phyloP scores from a whole-genome alignment of 1,140 invertebrate species.

The Acyrthosiphon pisum region DNA sequence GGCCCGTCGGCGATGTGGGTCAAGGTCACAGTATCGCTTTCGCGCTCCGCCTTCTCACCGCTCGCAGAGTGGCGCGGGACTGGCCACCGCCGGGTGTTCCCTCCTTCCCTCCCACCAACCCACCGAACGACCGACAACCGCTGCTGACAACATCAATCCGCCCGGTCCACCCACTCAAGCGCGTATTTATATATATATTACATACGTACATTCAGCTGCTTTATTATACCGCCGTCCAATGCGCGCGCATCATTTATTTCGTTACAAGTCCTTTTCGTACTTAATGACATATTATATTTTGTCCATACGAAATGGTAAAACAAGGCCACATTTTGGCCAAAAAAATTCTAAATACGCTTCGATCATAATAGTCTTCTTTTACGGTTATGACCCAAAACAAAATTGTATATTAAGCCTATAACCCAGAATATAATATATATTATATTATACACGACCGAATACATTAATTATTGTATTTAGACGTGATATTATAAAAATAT shows the following conservation, averaged over 20 bases:
- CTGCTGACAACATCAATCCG: conserved; percentile 19
- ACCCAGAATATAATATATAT: neutral
- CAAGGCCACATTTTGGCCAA: neutral
- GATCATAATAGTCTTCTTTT: too few species aligned
- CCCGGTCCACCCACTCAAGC: neutral
- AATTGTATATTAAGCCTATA: too few species aligned
- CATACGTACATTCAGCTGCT: neutral
- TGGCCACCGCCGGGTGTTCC: neutral
- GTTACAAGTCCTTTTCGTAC: neutral
- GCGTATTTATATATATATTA: neutral
- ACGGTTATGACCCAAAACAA: too few species aligned
- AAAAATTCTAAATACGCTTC: neutral
- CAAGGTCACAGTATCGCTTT: conserved; percentile 49
- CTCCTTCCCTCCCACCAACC: neutral
- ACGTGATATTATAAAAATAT: neutral
- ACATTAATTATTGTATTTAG: neutral
- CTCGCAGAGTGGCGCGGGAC: neutral
- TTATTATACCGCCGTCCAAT: neutral
- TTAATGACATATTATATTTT: neutral
- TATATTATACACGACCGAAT: neutral
- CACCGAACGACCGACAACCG: neutral
- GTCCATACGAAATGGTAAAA: neutral
- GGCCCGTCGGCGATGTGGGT: conserved; percentile 32
- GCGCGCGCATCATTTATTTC: neutral
- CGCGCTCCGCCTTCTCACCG: conserved; percentile 23